Evolutionary conservation across 2,113 vertebrate genomes (phyloP), one percentile per base, ranked within the genome.

Genomic region (Tympanuchus pallidicinctus): DNA sequence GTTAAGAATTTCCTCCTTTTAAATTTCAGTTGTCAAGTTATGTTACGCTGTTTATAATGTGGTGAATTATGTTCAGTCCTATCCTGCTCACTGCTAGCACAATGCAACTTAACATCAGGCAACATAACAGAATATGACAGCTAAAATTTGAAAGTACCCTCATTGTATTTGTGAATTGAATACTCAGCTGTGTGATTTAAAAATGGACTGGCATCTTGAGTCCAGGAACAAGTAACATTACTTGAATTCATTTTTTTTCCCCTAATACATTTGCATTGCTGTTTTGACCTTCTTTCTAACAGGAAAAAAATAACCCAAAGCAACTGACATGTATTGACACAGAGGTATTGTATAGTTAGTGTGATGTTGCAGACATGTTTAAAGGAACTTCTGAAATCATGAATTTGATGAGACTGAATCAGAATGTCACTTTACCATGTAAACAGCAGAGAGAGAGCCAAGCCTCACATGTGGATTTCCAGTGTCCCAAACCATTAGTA

Each of bases 141-240:
- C 78, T 96, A 90, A 96, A 97, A 95, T 96, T 96, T 97, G 90
- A 96, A 95, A 97, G 94, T 90, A 48, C 87, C 94, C 86, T 97
- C 97, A 96, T 95, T 97, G 89, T 95, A 97, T 94, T 96, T 97
- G 90, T 97, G 97, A 97, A 97, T 95, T 52, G 92, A 95, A 93
- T 94, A 96, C 95, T 92, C 92, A 92, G 3, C 90, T 89, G 87
- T 5, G 25, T 96, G 95, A 97, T 96, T 97, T 97, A 97, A 94
- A 96, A 74, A 95, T 13, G 77, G 95, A 96, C 93, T 95, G 92
- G 85, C 91, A 97, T 89, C 78, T 92, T 96, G 77, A 94, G 71
- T 96, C 90, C 83, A 89, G 81, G 96, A 94, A 96, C 93, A 94
- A 95, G 90, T 95, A 89, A 95, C 94, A 89, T 97, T 96, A 74